Evolutionary conservation across 2,113 vertebrate genomes (phyloP).

Genomic region (Scartelaos histophorus): DNA sequence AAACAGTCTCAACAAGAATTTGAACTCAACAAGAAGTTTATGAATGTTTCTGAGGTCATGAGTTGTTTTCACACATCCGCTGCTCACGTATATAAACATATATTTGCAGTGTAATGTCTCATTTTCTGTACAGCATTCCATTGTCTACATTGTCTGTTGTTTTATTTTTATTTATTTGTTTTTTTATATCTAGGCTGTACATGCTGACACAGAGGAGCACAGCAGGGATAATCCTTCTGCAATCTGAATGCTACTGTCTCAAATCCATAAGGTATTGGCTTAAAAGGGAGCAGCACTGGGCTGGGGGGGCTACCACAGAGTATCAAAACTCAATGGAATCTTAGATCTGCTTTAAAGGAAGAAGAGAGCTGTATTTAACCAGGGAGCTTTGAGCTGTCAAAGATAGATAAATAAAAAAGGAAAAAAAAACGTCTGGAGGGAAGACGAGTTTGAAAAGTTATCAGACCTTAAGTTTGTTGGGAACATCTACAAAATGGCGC

Average conservation of each 20-base stretch:
- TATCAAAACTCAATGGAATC: constrained; percentile 40
- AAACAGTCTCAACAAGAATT: not conserved
- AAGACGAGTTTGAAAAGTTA: constrained; percentile 47
- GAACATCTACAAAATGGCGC: constrained; percentile 35
- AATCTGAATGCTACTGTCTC: constrained; percentile 37
- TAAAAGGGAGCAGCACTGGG: constrained; percentile 37
- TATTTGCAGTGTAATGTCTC: constrained; percentile 20
- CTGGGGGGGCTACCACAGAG: constrained; percentile 28
- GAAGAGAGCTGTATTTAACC: constrained; percentile 43
- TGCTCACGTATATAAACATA: not conserved
- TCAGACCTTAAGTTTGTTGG: constrained; percentile 13
- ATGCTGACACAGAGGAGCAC: constrained; percentile 45
- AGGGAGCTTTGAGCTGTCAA: constrained; percentile 36
- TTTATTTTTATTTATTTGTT: constrained; percentile 6
- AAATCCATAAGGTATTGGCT: constrained; percentile 28
- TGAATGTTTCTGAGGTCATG: not conserved
- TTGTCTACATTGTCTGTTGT: constrained; percentile 37
- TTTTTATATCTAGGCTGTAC: constrained; percentile 18
- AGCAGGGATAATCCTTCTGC: constrained; percentile 48
- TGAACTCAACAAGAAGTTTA: too few species aligned
- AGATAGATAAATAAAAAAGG: constrained; percentile 18
- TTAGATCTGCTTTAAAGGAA: constrained; percentile 49
- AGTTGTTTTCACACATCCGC: not conserved
- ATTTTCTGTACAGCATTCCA: constrained; percentile 42
- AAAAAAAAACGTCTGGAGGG: constrained; percentile 22